phyloP scores from a whole-genome alignment of 2,888 invertebrate genomes.

The Tillus elongatus region DNA sequence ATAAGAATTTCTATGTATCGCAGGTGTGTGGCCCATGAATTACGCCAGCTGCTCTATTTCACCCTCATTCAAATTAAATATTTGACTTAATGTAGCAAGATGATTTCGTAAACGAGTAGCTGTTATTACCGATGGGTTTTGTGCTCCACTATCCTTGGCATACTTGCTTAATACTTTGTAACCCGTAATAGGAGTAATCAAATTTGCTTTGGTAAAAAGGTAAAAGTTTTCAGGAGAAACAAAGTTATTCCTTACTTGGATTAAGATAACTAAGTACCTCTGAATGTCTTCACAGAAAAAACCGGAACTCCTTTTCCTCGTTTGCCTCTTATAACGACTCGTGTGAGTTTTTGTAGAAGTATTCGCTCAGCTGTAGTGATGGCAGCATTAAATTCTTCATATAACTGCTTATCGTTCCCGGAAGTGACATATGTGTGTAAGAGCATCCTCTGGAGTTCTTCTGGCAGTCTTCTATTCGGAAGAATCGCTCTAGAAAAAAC shows the following conservation, averaged over 20 bases:
- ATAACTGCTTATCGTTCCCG: neutral
- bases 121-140: slow-evolving; percentile 23
- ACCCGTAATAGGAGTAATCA: neutral
- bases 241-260: slow-evolving; percentile 7
- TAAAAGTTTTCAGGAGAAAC: slow-evolving; percentile 1
- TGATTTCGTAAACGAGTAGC: slow-evolving; percentile 24
- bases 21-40: slow-evolving; percentile 25
- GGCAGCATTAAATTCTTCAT: slow-evolving; percentile 12
- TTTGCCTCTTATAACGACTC: slow-evolving; percentile 9
- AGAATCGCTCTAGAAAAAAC: slow-evolving; percentile 17
- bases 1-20: slow-evolving; percentile 18
- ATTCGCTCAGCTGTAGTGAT: slow-evolving; percentile 9
- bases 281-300: neutral
- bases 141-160: slow-evolving; percentile 16
- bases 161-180: neutral
- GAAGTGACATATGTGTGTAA: too few species aligned
- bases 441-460: slow-evolving; percentile 16
- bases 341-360: slow-evolving; percentile 7
- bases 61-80: slow-evolving; percentile 22
- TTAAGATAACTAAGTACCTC: slow-evolving; percentile 5
- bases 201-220: neutral
- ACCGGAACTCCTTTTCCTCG: slow-evolving; percentile 10
- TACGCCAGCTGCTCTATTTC: slow-evolving; percentile 25
- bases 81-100: slow-evolving; percentile 24
- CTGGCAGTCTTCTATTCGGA: slow-evolving; percentile 16